These are phyloP conservation scores for Xanthorhoe spadicearia DNA, from an alignment of 2,888 invertebrate genomes.

Conservation along the genomic window DNA sequence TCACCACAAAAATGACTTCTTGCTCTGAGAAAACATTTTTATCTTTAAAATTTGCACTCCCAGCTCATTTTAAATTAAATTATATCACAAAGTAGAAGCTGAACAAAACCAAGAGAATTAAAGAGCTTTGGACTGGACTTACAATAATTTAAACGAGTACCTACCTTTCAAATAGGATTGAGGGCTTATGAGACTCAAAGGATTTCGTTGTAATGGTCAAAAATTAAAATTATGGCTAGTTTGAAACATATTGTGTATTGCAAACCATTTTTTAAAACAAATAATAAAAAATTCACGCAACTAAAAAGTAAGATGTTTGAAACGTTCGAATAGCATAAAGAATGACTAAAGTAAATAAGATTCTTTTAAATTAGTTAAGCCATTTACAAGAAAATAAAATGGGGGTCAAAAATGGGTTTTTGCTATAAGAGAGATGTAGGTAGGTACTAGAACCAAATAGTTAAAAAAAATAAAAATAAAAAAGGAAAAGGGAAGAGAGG, in stretches of 20 bases:
- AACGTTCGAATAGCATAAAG: too few species aligned
- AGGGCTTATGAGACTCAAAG: slow-evolving; percentile 30
- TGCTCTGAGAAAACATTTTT: slow-evolving; percentile 12
- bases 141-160: slow-evolving; percentile 39
- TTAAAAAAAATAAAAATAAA: too few species aligned
- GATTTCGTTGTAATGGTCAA: slow-evolving; percentile 21
- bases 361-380: too few species aligned
- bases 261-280: not conserved
- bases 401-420: too few species aligned
- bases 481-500: too few species aligned
- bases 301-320: too few species aligned
- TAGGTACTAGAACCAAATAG: too few species aligned
- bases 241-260: not conserved
- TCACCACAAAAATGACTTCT: not conserved
- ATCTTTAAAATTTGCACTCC: slow-evolving; percentile 14
- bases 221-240: slow-evolving; percentile 17
- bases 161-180: slow-evolving; percentile 34
- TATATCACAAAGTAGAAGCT: slow-evolving; percentile 30
- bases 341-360: too few species aligned
- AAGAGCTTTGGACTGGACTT: slow-evolving; percentile 37
- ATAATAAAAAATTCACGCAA: not conserved
- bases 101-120: slow-evolving; percentile 37
- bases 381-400: too few species aligned
- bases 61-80: slow-evolving; percentile 36
- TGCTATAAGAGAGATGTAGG: too few species aligned